phyloP scores from a whole-genome alignment of 2,797 vertebrate species.

The Microhierax caerulescens region DNA sequence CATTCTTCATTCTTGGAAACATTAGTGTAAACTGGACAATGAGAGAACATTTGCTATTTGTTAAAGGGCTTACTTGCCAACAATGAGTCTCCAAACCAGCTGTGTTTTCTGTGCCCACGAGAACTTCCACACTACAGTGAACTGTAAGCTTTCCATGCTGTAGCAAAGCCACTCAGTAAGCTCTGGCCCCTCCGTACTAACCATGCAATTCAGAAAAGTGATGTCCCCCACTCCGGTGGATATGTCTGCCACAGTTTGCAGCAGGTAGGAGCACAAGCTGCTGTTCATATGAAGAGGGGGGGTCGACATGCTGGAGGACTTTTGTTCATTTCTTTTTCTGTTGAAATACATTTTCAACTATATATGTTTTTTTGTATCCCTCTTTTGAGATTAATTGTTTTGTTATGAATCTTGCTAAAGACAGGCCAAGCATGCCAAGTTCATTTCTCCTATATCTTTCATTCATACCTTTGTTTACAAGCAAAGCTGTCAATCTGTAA shows the following conservation, averaged over 20 bases:
- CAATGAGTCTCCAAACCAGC: not conserved
- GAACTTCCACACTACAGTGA: not conserved
- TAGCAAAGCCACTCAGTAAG: not conserved
- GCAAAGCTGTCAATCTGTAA: not conserved
- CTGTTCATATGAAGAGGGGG: not conserved
- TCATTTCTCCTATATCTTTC: not conserved
- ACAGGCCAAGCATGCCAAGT: not conserved
- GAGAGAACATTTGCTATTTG: not conserved
- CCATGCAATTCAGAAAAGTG: fast-evolving
- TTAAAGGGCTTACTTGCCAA: not conserved
- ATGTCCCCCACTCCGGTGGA: no score
- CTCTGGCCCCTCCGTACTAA: not conserved
- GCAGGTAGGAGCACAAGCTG: not conserved
- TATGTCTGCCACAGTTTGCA: not conserved
- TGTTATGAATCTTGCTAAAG: no score
- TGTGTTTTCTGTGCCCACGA: fast-evolving
- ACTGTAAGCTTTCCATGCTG: not conserved
- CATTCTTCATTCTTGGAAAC: not conserved
- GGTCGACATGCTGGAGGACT: no score
- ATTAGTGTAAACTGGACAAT: not conserved
- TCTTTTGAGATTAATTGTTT: not conserved
- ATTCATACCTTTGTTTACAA: not conserved
- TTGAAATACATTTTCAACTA: not conserved
- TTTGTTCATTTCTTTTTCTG: not conserved
- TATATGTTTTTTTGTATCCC: not conserved